Evolutionary conservation across 1,140 invertebrate genomes (phyloP).

Genomic region (Nebria ingens): DNA sequence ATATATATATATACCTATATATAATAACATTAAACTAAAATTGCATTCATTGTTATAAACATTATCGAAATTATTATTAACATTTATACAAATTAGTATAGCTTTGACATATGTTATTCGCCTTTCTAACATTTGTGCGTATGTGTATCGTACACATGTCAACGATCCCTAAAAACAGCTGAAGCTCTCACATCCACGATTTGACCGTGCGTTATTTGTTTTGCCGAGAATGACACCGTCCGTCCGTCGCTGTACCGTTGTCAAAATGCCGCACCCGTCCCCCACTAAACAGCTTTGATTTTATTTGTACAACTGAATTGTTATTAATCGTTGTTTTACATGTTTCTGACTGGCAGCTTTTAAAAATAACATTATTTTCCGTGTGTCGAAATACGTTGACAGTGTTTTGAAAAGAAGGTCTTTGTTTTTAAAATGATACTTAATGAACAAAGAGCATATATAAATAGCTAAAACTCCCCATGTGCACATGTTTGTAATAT

Average conservation of each 20-base stretch:
- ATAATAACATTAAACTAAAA: too few relatives aligned
- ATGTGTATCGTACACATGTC: too few relatives aligned
- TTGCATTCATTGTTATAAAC: too few relatives aligned
- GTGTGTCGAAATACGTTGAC: neutral
- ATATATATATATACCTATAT: too few relatives aligned
- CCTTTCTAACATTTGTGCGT: too few relatives aligned
- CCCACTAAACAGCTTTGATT: neutral
- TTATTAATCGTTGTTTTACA: neutral
- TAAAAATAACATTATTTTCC: neutral
- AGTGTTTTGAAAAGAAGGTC: too few relatives aligned
- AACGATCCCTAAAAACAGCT: neutral
- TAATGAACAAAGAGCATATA: neutral
- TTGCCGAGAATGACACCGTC: neutral
- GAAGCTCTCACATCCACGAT: too few relatives aligned
- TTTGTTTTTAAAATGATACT: neutral
- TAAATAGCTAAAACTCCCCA: neutral
- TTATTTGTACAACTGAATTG: neutral
- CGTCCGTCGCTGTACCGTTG: too few relatives aligned
- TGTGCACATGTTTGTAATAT: neutral
- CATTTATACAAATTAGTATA: too few relatives aligned
- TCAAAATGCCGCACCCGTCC: conserved; percentile 2
- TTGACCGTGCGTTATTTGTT: conserved; percentile 1
- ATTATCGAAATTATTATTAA: too few relatives aligned
- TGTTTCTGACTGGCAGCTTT: neutral
- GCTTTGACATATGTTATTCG: too few relatives aligned